A percentile compares a stretch with the other conserved stretches of the same genome.
Evolutionary conservation across 2,113 vertebrate species (phyloP).

Genomic region (Myodes glareolus): DNA sequence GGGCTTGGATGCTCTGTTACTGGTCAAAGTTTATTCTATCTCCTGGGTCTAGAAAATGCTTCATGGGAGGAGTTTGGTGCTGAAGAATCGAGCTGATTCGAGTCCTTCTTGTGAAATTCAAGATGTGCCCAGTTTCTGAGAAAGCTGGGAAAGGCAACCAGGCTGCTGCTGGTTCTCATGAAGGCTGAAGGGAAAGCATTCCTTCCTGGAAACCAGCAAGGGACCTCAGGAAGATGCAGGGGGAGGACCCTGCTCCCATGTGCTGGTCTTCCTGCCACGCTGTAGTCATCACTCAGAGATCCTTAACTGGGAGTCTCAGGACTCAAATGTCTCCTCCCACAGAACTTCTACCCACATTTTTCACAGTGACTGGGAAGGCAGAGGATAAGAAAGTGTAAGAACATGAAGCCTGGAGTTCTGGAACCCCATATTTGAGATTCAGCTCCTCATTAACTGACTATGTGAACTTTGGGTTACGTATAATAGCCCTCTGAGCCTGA

Average conservation of each 20-base stretch:
- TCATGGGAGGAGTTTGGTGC: not conserved
- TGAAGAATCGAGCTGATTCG: not conserved
- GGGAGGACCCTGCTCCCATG: not conserved
- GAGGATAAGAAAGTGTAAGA: not conserved
- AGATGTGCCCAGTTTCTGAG: not conserved
- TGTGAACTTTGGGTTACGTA: not conserved
- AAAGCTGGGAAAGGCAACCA: not conserved
- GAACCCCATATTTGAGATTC: not conserved
- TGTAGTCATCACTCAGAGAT: not conserved
- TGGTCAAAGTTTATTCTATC: not conserved
- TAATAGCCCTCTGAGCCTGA: not conserved
- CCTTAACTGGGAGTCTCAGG: not conserved
- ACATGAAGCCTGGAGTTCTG: not conserved
- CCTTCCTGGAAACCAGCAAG: not conserved
- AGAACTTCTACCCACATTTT: not conserved
- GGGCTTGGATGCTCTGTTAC: not conserved
- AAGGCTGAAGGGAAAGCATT: not conserved
- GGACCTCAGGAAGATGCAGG: not conserved
- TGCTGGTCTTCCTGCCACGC: not conserved
- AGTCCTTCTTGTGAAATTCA: not conserved
- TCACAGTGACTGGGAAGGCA: not conserved
- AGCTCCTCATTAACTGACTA: not conserved
- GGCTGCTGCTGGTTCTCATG: not conserved
- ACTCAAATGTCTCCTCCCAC: not conserved
- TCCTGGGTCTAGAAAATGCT: not conserved